Base-by-base conservation (phyloP, 2,797 vertebrate genomes). In the Oceanodroma leucorhoa region DNA sequence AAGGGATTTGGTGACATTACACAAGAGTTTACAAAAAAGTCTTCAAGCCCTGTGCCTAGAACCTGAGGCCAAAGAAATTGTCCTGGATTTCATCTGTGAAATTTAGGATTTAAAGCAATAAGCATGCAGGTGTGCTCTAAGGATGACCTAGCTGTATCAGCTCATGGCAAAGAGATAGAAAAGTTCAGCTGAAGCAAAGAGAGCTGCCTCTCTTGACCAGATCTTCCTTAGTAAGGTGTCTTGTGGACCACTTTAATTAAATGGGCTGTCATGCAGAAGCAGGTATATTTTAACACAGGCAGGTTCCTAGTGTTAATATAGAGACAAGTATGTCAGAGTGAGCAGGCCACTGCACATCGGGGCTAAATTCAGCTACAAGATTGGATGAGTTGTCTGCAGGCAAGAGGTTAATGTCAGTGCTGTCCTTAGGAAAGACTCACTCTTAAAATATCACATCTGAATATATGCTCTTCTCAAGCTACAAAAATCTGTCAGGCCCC, bases 381-480 rank as follows among this genome's bases (percentile, higher is more conserved):
- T 3, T 24, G 61, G 38, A 55, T 32, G 40, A 73, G 72, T 73
- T 0, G 8, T 93, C 75, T 96, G 84, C 69, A 87, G 79, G 82
- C 77, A 81, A 95, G 77, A 95, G 90, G 95, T 94, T 94, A 94
- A 92, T 96, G 92, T 80, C 69, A 96, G 80, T 5, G 2, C 61
- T 66, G 80, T 71, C 90, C 92, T 89, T 90, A 82, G 85, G 69
- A 94, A 91, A 93, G 87, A 61, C 53, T 91, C 72, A 41, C 61
- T 94, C 92, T 90, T 92, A 93, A 96, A 97, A 96, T 96, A 96
- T 32, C 84, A 32, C 51, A 70, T 93, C 82, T 87, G 77, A 93
- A 93, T 90, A 83, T n/a, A 92, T 32, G 89, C 50, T 93, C 88
- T 91, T 95, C 90, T 95, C 10, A 4, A 85, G 38, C 75, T 93